A percentile compares a stretch with the other conserved stretches of the same genome.
These are phyloP conservation scores for Phalanger gymnotis DNA, from an alignment of 2,797 vertebrate genomes.

Conservation along the genomic window DNA sequence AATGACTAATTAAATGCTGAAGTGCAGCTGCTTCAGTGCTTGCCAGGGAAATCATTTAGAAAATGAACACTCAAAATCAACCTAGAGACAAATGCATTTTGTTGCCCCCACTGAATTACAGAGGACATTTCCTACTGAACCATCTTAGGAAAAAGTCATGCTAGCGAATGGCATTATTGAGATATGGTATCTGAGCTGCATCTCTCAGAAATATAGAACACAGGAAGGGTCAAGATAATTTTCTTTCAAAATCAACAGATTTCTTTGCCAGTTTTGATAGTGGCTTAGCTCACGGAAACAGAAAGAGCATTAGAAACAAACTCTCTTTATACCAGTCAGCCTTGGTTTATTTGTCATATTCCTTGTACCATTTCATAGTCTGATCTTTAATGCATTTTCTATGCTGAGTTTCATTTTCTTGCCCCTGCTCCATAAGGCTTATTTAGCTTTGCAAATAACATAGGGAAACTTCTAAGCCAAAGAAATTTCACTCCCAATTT, in stretches of 20 bases:
- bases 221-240: background rate
- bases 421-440: background rate
- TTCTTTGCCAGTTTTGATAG: background rate
- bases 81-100: background rate
- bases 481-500: background rate
- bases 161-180: background rate
- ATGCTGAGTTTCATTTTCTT: background rate
- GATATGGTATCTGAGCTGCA: background rate
- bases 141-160: too few relatives aligned
- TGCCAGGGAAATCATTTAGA: constrained; percentile 45
- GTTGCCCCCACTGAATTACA: background rate
- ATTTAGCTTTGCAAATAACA: background rate
- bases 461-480: background rate
- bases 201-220: background rate
- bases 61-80: constrained; percentile 44
- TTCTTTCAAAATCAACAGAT: background rate
- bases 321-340: background rate
- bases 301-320: background rate
- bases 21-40: constrained; percentile 30
- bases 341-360: background rate
- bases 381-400: background rate
- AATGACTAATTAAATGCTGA: constrained; percentile 20
- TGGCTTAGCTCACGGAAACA: background rate
- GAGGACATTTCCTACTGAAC: background rate
- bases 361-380: background rate